Base-by-base conservation (phyloP, 2,113 vertebrate species). In the Lathamus discolor region DNA sequence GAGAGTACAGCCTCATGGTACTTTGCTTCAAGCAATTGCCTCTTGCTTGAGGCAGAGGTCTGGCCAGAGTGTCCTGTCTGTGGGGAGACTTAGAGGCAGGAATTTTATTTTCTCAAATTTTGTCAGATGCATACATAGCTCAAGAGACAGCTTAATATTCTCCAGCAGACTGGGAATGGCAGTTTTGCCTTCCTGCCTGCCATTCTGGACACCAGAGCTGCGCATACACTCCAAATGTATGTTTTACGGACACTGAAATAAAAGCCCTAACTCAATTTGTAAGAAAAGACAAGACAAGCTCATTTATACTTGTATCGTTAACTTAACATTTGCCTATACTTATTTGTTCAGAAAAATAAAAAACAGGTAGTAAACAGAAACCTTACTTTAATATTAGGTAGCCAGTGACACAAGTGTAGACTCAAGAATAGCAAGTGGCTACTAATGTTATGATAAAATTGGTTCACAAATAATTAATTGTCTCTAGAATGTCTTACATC, bases 31-130 rank as follows among this genome's bases (percentile, higher is more conserved):
- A 55, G 24, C 31, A 27, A 18, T n/a, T 68, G 59, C 43, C 2
- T 3, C 33, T 78, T 83, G 33, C 54, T 74, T 33, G 35, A 59
- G 54, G 33, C 41, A 52, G 48, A 46, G 22, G 41, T 57, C 59
- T 85, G 87, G 15, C 20, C 33, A 8, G 23, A 19, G 4, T 13
- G 12, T 52, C 0, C 0, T 24, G 24, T 14, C 1, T 1, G 19
- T 44, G 59, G 5, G 25, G 44, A 44, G 35, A 13, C 31, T 62
- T 76, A 28, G 35, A 54, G 35, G 51, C 43, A 48, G 44, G 10
- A 79, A 24, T 6, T 85, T 64, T 73, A 44, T 16, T 74, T 73
- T 33, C 51, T 78, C n/a, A n/a, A 3, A 27, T 61, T 39, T 82
- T 48, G 5, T n/a, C 41, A 55, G 48, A 35, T 35, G 27, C 16